Evolutionary conservation across 2,888 invertebrate species (phyloP), one percentile per base, ranked within the genome.

Genomic region (Dynastes grantii): DNA sequence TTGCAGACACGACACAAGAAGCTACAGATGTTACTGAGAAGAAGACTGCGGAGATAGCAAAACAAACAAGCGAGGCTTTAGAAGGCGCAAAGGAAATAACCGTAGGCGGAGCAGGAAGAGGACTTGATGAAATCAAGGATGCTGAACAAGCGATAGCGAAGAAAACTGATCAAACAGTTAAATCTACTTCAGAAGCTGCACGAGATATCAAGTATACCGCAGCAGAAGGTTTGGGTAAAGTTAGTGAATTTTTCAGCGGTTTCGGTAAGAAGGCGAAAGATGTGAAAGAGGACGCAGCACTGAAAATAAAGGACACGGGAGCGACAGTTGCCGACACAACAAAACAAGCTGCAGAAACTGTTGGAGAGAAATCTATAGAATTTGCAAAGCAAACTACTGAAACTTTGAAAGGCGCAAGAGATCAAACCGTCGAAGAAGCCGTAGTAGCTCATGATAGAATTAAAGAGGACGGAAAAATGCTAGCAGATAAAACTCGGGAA

Each of bases 361-460:
- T 13, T 32, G 27, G 63, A 4, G 2, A 27, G 3, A 27, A 9
- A 61, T 61, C 80, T 9, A 8, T 29, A 29, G 76, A 55, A 13
- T 16, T 32, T 16, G 45, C 32, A 76, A 81, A 65, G 11, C 76
- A 29, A 65, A 81, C 81, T 73, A 76, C 51, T 76, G 63, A 29
- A 45, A 11, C 2, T 73, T 40, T 37, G 8, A 90, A 82, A 89
- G 29, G 32, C 9, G 13, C 32, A n/a, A 65, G 29, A 40, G 1
- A 65, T 16, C 65, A 65, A 65, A n/a, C 32, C 32, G 63, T 27
- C 40, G 37, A 32, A 37, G 27, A 32, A 45, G 8, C 45, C 2
- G 2, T 2, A 11, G 0, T 11, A 11, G 45, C 11, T 11, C 9
- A 8, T 45, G 45, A 45, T 11, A 45, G 8, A 45, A 45, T 45